A percentile compares a stretch with the other conserved stretches of the same genome.
These are phyloP conservation scores for Bubo bubo DNA, from an alignment of 2,113 vertebrate genomes.

Conservation along the genomic window DNA sequence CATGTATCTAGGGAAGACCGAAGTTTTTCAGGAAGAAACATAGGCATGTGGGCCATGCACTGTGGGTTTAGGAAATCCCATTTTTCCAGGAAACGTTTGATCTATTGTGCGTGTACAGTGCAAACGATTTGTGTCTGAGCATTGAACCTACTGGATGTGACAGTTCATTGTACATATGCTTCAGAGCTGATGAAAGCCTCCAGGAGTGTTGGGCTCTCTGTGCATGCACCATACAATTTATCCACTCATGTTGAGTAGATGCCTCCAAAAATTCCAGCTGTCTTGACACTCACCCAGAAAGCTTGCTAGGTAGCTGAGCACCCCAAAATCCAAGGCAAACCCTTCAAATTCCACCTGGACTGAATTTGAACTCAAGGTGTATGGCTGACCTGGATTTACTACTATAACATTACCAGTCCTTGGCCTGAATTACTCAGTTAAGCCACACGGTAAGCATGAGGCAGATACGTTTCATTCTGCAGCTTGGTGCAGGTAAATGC, in stretches of 20 bases:
- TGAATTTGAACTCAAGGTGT: not conserved
- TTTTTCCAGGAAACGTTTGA: not conserved
- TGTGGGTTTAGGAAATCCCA: not conserved
- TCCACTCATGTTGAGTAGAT: not conserved
- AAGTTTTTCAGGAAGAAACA: not conserved
- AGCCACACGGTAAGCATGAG: not conserved
- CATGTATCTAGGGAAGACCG: fast-evolving
- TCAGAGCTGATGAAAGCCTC: not conserved
- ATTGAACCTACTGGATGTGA: not conserved
- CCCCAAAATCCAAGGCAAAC: not conserved
- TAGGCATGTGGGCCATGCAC: fast-evolving
- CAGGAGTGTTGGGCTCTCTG: not conserved
- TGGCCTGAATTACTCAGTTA: not conserved
- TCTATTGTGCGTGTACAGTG: not conserved
- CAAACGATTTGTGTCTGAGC: not conserved
- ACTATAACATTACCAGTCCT: not conserved
- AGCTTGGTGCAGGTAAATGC: not conserved
- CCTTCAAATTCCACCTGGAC: not conserved
- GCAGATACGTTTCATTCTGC: fast-evolving
- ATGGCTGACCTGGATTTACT: not conserved
- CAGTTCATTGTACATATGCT: not conserved
- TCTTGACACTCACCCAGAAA: not conserved
- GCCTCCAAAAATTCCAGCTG: not conserved
- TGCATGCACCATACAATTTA: not conserved
- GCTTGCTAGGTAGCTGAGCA: not conserved